Evolutionary conservation across 2,113 vertebrate species (phyloP).

Genomic region (Myrmophylax atrothorax): DNA sequence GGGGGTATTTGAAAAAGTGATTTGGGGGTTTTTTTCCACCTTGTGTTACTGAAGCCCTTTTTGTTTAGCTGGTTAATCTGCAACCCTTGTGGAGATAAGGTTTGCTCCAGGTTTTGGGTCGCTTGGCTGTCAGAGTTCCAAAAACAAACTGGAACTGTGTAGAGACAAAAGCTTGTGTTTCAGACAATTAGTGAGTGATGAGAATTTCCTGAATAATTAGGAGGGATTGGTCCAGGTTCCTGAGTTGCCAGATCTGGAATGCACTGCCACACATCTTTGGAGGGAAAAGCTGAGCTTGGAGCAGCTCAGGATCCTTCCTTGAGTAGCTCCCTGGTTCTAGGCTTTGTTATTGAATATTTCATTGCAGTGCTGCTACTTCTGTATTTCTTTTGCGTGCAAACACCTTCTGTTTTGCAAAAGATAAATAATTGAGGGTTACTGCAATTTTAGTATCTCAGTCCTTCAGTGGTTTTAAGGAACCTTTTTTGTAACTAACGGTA

Average conservation of each 20-base stretch:
- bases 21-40: background rate
- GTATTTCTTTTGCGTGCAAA: background rate
- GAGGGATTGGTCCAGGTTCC: background rate
- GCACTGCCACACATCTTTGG: background rate
- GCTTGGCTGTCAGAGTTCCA: background rate
- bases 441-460: background rate
- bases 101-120: background rate
- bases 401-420: background rate
- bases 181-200: background rate
- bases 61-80: background rate
- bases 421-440: background rate
- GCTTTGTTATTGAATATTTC: background rate
- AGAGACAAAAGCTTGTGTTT: background rate
- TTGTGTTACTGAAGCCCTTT: background rate
- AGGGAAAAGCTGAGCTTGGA: background rate
- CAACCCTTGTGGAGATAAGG: background rate
- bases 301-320: background rate
- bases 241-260: background rate
- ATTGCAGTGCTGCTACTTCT: background rate
- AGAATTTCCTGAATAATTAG: background rate
- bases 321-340: background rate
- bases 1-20: background rate
- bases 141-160: background rate
- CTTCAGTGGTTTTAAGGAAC: background rate
- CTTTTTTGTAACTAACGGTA: background rate